Evolutionary conservation across 2,888 invertebrate genomes (phyloP).

Genomic region (Scaptodrosophila latifasciaeformis): DNA sequence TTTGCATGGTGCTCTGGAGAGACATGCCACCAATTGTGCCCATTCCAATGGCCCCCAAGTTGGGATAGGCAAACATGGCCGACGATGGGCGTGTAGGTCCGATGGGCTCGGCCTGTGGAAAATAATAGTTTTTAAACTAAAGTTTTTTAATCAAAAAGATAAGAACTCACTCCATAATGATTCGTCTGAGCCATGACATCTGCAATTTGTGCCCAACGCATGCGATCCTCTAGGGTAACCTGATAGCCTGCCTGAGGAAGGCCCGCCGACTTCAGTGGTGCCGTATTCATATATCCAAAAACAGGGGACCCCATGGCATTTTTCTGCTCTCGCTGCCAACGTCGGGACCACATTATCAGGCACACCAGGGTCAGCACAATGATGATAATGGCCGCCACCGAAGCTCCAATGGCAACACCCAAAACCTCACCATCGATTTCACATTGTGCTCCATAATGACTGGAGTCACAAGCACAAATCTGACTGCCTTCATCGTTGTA

Average conservation of each 20-base stretch:
- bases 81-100: constrained; percentile 86
- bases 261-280: constrained; percentile 80
- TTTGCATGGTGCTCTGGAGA: constrained; percentile 74
- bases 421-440: constrained; percentile 94
- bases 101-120: constrained; percentile 81
- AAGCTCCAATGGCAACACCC: constrained; percentile 92
- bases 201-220: constrained; percentile 92
- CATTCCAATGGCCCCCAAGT: constrained; percentile 75
- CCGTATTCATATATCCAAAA: constrained; percentile 89
- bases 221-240: constrained; percentile 85
- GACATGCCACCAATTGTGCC: constrained; percentile 75
- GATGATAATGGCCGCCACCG: constrained; percentile 90
- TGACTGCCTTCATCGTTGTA: constrained; percentile 80
- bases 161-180: constrained; percentile 84
- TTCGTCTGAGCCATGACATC: constrained; percentile 91
- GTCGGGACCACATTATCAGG: constrained; percentile 93
- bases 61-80: constrained; percentile 88
- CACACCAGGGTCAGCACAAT: constrained; percentile 90
- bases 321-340: constrained; percentile 93
- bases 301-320: constrained; percentile 86
- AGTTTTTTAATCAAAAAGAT: not conserved
- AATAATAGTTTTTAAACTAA: not conserved
- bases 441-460: constrained; percentile 89
- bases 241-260: constrained; percentile 84
- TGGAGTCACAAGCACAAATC: constrained; percentile 82